Evolutionary conservation across 2,113 vertebrate genomes (phyloP).

Genomic region (Mastomys coucha): DNA sequence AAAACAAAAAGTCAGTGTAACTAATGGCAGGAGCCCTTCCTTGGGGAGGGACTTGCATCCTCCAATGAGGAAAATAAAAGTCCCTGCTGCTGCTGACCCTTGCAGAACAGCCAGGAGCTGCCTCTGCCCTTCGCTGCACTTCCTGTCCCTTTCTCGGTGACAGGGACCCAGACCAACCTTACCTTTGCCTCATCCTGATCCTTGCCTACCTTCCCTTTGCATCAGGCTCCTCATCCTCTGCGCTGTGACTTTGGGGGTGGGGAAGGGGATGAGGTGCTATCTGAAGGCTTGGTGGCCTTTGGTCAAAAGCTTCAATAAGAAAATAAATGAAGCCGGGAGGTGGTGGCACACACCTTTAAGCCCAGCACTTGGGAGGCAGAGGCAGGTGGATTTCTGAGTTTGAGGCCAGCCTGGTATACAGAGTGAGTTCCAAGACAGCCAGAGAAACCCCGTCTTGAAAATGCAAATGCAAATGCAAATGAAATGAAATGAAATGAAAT

Average conservation of each 20-base stretch:
- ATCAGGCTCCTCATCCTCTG: background rate
- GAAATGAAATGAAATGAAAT: too few relatives aligned
- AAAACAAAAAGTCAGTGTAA: slow-evolving; percentile 50
- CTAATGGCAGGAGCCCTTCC: background rate
- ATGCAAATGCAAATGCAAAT: too few relatives aligned
- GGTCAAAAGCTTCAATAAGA: background rate
- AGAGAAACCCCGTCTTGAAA: too few relatives aligned
- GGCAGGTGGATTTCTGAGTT: too few relatives aligned
- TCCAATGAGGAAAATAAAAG: background rate
- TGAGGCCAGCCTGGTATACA: too few relatives aligned
- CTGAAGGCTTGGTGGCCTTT: background rate
- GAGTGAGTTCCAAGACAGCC: too few relatives aligned
- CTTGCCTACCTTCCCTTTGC: background rate
- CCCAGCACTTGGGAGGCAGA: too few relatives aligned
- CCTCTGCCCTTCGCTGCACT: background rate
- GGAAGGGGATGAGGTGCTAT: accelerated
- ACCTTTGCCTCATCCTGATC: background rate
- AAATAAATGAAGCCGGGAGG: background rate
- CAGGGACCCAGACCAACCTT: background rate
- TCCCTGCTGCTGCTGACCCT: background rate
- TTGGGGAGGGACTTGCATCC: slow-evolving; percentile 1
- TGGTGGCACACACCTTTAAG: too few relatives aligned
- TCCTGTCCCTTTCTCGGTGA: background rate
- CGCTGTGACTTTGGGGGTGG: background rate
- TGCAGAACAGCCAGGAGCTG: background rate